Base-by-base conservation (phyloP, 2,797 vertebrate species). In the Ibycter americanus region DNA sequence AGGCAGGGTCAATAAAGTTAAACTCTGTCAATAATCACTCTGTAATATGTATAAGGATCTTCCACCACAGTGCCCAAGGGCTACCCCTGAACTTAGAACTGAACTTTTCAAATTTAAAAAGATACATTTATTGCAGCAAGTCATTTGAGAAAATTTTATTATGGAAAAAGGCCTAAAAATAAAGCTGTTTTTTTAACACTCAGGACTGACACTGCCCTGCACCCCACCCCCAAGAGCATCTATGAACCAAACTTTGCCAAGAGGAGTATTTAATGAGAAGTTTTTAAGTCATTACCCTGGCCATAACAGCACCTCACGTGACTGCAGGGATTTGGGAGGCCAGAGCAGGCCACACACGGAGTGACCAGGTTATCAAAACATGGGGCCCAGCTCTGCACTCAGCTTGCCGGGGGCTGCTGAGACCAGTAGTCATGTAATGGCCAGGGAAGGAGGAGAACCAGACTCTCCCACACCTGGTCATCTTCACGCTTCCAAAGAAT, bases 1-100 rank as follows among this genome's bases (percentile, higher is more conserved):
- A 20, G 95, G 70, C 36, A 96, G 71, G 83, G 93, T 96, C 93
- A 97, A 92, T 74, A 82, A 89, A 87, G 63, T 92, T 93, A 95
- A 96, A 96, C 56, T 93, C 90, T 94, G 77, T 81, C 96, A 97
- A 96, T 92, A 98, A 97, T 95, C 66, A 72, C 72, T 80, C 54
- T 34, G 62, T 52, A 86, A 86, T 44, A 92, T 6, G 58, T 84
- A 84, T 66, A 90, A 89, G 54, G 77, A 67, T 92, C 83, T 94
- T 93, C 78, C 51, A 59, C 77, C n/a, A 63, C 67, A 80, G 71
- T 68, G 74, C 84, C 84, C 15, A 44, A 90, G 71, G 88, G 90
- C 85, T 71, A 91, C 55, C 90, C 72, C 85, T 83, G 81, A 96
- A 93, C 51, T 40, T 52, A 95, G 55, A 78, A 94, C 38, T 87